Evolutionary conservation across 2,888 invertebrate species (phyloP).

Genomic region (Hirtodrosophila alboralis): DNA sequence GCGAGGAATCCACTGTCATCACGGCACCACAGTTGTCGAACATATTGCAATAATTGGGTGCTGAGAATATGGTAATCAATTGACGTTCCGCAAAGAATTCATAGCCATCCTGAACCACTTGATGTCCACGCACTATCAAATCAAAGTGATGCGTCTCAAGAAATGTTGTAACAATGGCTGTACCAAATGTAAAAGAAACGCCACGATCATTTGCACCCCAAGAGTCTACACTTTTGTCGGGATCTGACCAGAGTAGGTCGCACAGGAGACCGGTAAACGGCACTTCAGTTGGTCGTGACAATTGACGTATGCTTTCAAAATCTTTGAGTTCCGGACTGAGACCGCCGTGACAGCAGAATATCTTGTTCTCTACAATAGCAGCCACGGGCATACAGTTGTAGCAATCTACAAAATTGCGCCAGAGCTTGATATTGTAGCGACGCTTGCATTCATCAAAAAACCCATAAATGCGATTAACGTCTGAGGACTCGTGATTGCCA

Average conservation of each 20-base stretch:
- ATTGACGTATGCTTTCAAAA: constrained; percentile 11
- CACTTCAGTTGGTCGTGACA: constrained; percentile 23
- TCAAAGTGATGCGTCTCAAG: constrained; percentile 8
- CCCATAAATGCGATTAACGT: constrained; percentile 85
- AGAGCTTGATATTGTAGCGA: constrained; percentile 97
- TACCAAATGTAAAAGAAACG: constrained; percentile 22
- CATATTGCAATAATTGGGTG: constrained; percentile 37
- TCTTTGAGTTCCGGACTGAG: constrained; percentile 19
- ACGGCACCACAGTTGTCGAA: constrained; percentile 32
- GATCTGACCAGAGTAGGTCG: constrained; percentile 41
- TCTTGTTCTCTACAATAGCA: constrained; percentile 26
- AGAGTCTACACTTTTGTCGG: background rate
- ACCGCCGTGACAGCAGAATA: constrained; percentile 45
- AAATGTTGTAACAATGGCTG: constrained; percentile 8
- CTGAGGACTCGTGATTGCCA: constrained; percentile 46
- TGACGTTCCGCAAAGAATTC: constrained; percentile 32
- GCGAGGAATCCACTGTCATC: background rate
- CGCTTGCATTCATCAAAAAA: constrained; percentile 97
- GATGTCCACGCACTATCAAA: constrained; percentile 34
- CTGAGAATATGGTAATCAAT: constrained; percentile 36
- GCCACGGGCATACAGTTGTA: constrained; percentile 86
- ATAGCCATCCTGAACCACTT: constrained; percentile 43
- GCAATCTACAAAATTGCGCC: constrained; percentile 99
- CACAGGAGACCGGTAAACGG: constrained; percentile 27
- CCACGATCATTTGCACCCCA: constrained; percentile 28